Evolutionary conservation across 2,113 vertebrate genomes (phyloP).

Genomic region (Oplegnathus fasciatus): DNA sequence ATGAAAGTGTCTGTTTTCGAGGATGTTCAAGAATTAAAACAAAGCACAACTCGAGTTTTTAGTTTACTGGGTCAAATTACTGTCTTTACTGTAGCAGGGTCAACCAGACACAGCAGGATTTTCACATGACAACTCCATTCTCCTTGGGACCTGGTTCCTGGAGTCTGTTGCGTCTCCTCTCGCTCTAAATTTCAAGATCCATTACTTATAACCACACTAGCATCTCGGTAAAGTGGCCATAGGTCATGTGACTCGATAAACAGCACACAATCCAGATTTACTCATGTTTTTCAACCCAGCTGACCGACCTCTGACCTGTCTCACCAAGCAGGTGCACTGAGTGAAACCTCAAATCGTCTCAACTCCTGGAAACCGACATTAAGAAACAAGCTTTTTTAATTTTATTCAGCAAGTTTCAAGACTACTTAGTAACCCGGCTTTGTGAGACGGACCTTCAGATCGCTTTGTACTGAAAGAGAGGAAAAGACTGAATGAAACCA

Average conservation of each 20-base stretch:
- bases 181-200: neutral
- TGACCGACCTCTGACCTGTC: neutral
- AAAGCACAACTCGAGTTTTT: conserved; percentile 44
- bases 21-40: conserved; percentile 22
- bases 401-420: neutral
- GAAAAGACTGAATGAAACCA: neutral
- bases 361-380: neutral
- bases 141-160: too few relatives aligned
- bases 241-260: too few relatives aligned
- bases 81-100: neutral
- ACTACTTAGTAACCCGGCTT: neutral
- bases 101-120: too few relatives aligned
- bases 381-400: neutral
- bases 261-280: neutral
- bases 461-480: neutral
- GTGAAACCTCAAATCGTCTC: too few relatives aligned
- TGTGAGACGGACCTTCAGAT: neutral
- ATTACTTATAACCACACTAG: neutral
- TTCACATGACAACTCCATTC: neutral
- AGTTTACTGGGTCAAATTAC: neutral
- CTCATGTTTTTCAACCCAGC: neutral
- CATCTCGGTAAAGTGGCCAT: too few relatives aligned
- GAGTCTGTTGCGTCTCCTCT: neutral
- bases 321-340: neutral
- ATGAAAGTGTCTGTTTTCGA: neutral